phyloP scores from a whole-genome alignment of 2,113 vertebrate species.

The Cochlearius cochlearius region DNA sequence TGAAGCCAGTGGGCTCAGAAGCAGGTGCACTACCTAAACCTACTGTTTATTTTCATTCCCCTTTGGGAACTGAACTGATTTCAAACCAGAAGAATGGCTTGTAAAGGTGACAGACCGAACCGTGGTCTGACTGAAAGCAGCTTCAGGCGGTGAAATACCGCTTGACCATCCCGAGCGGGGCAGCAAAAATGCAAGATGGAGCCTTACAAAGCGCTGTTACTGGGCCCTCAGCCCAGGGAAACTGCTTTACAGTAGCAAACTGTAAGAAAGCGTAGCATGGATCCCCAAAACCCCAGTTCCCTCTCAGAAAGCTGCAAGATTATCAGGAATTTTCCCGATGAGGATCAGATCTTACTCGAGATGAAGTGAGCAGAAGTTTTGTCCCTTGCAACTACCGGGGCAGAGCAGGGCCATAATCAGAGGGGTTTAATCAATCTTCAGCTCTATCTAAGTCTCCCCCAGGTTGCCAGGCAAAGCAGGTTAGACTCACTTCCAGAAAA shows the following conservation, averaged over 20 bases:
- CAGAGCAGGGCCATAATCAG: background rate
- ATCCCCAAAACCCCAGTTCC: background rate
- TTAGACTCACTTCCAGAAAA: background rate
- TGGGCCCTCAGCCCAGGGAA: background rate
- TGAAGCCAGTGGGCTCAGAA: background rate
- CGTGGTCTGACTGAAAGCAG: background rate
- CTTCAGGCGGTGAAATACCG: rapidly evolving
- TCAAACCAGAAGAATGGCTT: background rate
- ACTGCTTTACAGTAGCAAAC: background rate
- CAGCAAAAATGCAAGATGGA: background rate
- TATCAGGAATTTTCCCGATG: background rate
- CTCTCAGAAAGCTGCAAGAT: background rate
- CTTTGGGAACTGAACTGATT: background rate
- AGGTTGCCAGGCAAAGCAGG: background rate
- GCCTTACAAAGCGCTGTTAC: background rate
- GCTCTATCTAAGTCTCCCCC: background rate
- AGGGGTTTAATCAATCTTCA: background rate
- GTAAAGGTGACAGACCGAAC: background rate
- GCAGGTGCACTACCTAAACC: background rate
- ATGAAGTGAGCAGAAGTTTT: background rate
- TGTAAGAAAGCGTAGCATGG: background rate
- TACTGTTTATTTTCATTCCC: background rate
- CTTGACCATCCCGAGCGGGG: rapidly evolving
- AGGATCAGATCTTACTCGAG: background rate
- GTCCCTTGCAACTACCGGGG: background rate